These are phyloP conservation scores for Leptopilina clavipes DNA, from an alignment of 1,140 invertebrate species.

Conservation along the genomic window DNA sequence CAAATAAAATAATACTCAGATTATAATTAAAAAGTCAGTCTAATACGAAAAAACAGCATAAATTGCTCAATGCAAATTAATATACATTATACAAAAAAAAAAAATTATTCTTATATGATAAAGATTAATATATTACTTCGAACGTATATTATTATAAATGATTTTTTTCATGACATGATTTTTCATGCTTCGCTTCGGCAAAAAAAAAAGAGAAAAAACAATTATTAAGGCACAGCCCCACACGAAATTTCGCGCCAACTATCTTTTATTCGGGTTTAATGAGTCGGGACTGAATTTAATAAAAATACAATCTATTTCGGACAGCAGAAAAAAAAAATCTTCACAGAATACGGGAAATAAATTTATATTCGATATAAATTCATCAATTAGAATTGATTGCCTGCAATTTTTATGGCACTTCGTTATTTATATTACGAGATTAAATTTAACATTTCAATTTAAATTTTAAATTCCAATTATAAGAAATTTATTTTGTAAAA, in stretches of 20 bases:
- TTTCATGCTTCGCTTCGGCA: conserved; percentile 40
- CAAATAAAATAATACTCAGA: conserved; percentile 51
- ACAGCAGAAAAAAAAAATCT: conserved; percentile 4
- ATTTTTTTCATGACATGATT: conserved; percentile 35
- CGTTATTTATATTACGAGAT: not conserved
- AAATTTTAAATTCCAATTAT: not conserved
- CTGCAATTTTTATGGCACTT: not conserved
- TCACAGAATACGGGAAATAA: not conserved
- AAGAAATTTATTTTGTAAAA: too few relatives aligned
- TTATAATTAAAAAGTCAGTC: conserved; percentile 56
- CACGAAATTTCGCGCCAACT: conserved; percentile 41
- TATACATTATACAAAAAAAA: conserved; percentile 48
- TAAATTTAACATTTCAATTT: not conserved
- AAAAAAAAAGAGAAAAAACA: conserved; percentile 46
- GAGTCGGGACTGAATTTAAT: conserved; percentile 29
- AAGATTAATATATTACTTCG: conserved; percentile 38
- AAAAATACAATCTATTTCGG: conserved; percentile 13
- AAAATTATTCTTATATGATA: conserved; percentile 46
- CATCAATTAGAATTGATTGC: not conserved
- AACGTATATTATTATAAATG: conserved; percentile 47
- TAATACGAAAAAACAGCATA: conserved; percentile 50
- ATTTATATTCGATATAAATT: conserved; percentile 17
- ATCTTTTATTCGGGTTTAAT: conserved; percentile 20
- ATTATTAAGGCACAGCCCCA: conserved; percentile 50
- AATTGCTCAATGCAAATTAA: conserved; percentile 41